Evolutionary conservation across 2,113 vertebrate genomes (phyloP), one percentile per base, ranked within the genome.

Genomic region (Holacanthus passer): DNA sequence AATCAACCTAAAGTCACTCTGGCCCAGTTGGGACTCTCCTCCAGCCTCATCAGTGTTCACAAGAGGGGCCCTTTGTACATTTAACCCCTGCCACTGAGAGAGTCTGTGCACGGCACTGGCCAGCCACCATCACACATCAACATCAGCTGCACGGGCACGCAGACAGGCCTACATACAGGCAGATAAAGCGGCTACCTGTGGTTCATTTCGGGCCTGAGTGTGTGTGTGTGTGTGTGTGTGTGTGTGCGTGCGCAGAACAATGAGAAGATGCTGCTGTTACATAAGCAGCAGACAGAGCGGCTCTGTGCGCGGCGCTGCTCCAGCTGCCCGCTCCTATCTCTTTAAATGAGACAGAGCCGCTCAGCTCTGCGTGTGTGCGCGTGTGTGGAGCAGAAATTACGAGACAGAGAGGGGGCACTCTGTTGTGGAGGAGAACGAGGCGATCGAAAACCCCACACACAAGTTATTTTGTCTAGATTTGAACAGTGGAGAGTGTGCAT

Each of bases 341-440:
- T 93, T 94, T 92, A 94, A 94, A 92, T 91, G 83, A 85, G 75
- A 71, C 81, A 11, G 86, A 65, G 86, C 91, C 58, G 85, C 56
- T 79, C 50, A 43, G 77, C 86, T 72, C 69, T 79, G 88, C 77
- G 77, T 72, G 87, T 24, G 85, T 55, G 76, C 66, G 81, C 9
- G 48, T 31, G 55, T 50, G 77, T 71, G 85, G 64, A 81, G 74
- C 82, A 81, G 83, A 89, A 84, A 89, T 87, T 81, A 88, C 85
- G 85, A 83, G 88, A 79, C 78, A 79, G 88, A 88, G 80, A 87
- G 86, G 81, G n/a, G 88, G 87, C 85, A 78, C 72, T 76, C 73
- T 92, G 81, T 84, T 83, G 88, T 87, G 89, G 88, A 91, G 79
- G 70, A 86, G 85, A 82, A 89, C 66, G 35, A 63, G 60, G 62